Evolutionary conservation across 2,113 vertebrate species (phyloP), one percentile per base, ranked within the genome.

Genomic region (Aptenodytes patagonicus): DNA sequence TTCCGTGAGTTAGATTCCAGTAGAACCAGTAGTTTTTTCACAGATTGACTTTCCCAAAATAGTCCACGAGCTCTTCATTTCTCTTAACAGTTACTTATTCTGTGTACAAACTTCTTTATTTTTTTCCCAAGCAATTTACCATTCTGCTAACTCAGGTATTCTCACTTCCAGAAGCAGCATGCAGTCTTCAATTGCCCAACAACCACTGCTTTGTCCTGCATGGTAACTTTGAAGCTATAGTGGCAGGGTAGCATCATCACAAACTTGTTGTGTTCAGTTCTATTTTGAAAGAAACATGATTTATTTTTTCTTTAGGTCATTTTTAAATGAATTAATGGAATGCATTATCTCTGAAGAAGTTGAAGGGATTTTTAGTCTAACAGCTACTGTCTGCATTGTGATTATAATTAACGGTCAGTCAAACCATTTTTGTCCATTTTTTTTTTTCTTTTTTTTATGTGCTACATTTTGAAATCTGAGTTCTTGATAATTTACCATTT

Each of bases 261-360:
- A 76, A 66, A 38, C 52, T 68, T 58, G 4, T 72, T 93, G 17
- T 83, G 4, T 64, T 49, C 47, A 13, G 5, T 78, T 82, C 42
- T 69, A 0, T 85, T 89, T 85, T 76, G 57, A 91, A 87, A 64
- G 54, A 77, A 89, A 55, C 3, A 18, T 36, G 4, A n/a, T 52
- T 80, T 75, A 6, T 83, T 96, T 91, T 89, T 82, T 82, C 8
- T 83, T 88, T 81, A 99, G 99, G 84, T 98, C 98, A 31, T 98
- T 99, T 98, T 95, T 99, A 97, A 96, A 97, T 36, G 98, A 99
- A 94, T 94, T 99, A 73, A 96, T 95, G 90, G 97, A 98, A 1
- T 98, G 97, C 60, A 91, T 99, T 93, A 95, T 97, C 49, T 98
- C 98, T 1, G 98, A 99, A 65, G 98, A 98, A 94, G 98, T 99